A percentile compares a stretch with the other conserved stretches of the same genome.
Conservation (phyloP, 2,888 invertebrate species). For the Mesoligia furuncula region DNA sequence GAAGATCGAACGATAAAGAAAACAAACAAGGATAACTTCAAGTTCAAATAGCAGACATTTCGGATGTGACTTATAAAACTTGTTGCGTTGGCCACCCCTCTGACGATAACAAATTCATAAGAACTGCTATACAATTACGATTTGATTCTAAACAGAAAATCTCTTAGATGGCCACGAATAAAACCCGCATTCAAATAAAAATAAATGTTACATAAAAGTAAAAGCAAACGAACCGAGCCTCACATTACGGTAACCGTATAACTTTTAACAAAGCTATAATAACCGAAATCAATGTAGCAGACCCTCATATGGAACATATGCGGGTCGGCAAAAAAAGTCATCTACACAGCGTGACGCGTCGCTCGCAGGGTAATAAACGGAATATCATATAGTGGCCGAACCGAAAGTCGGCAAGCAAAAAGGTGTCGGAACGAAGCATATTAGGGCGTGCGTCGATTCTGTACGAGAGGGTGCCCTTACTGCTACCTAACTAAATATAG, state of each 20-base stretch:
- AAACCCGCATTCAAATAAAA: constrained; percentile 34
- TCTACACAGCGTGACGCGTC: constrained; percentile 69
- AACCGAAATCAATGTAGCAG: constrained; percentile 74
- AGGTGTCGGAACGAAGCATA: constrained; percentile 72
- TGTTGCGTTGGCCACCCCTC: constrained; percentile 41
- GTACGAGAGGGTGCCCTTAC: constrained; percentile 75
- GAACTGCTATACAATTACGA: constrained; percentile 14
- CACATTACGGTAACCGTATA: constrained; percentile 64
- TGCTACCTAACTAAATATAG: constrained; percentile 83
- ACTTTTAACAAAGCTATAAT: constrained; percentile 73
- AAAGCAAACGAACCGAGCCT: constrained; percentile 47
- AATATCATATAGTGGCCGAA: constrained; percentile 80
- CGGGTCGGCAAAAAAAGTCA: constrained; percentile 81
- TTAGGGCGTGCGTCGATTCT: constrained; percentile 71
- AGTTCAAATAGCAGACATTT: constrained; percentile 53
- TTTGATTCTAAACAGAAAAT: constrained; percentile 18
- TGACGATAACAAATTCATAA: constrained; percentile 23
- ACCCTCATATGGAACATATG: constrained; percentile 80
- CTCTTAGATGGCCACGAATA: background rate
- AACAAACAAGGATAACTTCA: constrained; percentile 63
- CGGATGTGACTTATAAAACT: constrained; percentile 49
- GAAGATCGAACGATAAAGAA: constrained; percentile 58
- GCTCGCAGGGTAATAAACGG: constrained; percentile 77
- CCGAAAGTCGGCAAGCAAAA: constrained; percentile 73
- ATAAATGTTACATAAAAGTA: constrained; percentile 19